phyloP scores from a whole-genome alignment of 2,888 invertebrate species.

The Lutraria lutraria region DNA sequence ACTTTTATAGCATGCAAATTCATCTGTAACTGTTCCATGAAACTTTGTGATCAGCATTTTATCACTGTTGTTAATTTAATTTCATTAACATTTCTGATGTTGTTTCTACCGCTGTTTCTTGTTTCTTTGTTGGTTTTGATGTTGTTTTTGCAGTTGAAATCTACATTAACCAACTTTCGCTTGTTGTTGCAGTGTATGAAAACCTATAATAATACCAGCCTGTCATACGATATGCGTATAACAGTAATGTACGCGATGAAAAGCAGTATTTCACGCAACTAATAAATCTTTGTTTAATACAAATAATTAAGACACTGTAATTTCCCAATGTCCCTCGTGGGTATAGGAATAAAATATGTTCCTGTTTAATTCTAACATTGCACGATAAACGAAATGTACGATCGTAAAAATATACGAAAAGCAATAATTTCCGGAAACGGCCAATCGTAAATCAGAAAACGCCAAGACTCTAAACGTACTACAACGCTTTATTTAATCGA shows the following conservation, averaged over 20 bases:
- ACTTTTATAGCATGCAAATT: neutral
- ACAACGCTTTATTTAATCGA: conserved; percentile 22
- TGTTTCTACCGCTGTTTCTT: neutral
- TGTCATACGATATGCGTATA: neutral
- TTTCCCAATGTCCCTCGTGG: neutral
- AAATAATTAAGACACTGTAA: neutral
- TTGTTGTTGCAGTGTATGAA: neutral
- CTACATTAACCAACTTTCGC: neutral
- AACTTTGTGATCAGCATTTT: neutral
- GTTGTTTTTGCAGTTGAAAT: neutral
- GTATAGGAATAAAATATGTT: neutral
- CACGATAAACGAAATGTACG: neutral
- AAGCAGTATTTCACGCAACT: neutral
- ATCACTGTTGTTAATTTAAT: neutral
- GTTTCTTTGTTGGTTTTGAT: neutral
- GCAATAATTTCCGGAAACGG: conserved; percentile 7
- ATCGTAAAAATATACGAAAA: neutral
- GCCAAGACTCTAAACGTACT: neutral
- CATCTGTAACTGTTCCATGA: neutral
- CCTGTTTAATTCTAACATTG: neutral
- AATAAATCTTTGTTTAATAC: conserved; percentile 15
- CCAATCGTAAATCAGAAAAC: neutral
- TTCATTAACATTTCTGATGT: neutral
- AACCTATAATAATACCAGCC: neutral
- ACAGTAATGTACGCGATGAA: neutral